Evolutionary conservation across 2,797 vertebrate genomes (phyloP).

Genomic region (Gallinago solitaria): DNA sequence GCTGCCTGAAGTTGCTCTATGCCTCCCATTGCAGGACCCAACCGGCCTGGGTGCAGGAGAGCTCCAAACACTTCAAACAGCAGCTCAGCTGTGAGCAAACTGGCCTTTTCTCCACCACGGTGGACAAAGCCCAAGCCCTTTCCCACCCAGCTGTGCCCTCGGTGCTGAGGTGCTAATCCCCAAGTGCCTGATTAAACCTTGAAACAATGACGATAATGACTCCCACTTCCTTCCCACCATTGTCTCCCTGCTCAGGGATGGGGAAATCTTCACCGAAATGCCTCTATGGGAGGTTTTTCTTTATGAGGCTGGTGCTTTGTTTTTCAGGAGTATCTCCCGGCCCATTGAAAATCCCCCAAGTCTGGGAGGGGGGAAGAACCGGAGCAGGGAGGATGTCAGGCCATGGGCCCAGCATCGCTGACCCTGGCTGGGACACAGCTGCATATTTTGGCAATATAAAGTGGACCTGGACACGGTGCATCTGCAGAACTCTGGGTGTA

Average conservation of each 20-base stretch:
- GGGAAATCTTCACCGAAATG: slow-evolving; percentile 22
- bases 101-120: not conserved
- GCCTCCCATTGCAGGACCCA: not conserved
- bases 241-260: slow-evolving; percentile 26
- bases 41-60: not conserved
- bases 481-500: not conserved
- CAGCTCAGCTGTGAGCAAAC: not conserved
- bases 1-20: not conserved
- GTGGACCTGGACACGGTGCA: not conserved
- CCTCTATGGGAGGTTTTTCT: not conserved
- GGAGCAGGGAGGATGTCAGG: not conserved
- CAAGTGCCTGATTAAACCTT: not conserved
- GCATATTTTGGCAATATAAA: not conserved
- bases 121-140: not conserved
- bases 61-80: not conserved
- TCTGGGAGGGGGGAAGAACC: not conserved
- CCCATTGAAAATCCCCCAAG: not conserved
- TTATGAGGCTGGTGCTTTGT: not conserved
- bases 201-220: slow-evolving; percentile 18
- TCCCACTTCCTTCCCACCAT: slow-evolving; percentile 66
- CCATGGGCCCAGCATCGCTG: accelerated
- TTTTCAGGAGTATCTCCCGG: not conserved
- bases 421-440: not conserved
- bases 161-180: slow-evolving; percentile 28
- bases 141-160: slow-evolving; percentile 15